A percentile compares a stretch with the other conserved stretches of the same genome.
Conservation (phyloP, 2,113 vertebrate genomes). For the Chlorodrepanis virens region DNA sequence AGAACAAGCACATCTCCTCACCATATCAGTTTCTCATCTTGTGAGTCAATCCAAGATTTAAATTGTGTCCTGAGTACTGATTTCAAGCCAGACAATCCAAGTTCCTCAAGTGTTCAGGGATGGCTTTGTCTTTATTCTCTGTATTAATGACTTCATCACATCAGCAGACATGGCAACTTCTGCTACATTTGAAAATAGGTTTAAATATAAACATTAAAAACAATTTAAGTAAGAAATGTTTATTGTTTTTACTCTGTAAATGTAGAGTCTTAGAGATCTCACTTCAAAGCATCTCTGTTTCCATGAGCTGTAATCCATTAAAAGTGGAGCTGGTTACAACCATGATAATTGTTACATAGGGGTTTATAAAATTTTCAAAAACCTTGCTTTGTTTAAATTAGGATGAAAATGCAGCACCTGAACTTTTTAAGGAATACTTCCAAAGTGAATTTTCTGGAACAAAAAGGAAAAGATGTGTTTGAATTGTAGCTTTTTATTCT, state of each 20-base stretch:
- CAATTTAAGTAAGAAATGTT: neutral
- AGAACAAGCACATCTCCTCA: neutral
- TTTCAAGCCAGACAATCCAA: neutral
- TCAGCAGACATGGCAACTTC: neutral
- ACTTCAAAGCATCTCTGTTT: neutral
- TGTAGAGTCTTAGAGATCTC: neutral
- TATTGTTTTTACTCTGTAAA: neutral
- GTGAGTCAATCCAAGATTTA: neutral
- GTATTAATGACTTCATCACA: neutral
- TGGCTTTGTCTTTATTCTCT: neutral
- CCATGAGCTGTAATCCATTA: neutral
- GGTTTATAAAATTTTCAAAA: neutral
- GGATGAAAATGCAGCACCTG: neutral
- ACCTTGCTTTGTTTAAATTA: neutral
- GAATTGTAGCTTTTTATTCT: neutral
- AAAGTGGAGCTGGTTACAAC: neutral
- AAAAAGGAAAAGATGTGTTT: neutral
- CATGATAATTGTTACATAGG: neutral
- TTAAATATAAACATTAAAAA: neutral
- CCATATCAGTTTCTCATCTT: neutral
- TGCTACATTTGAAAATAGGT: neutral
- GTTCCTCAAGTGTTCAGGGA: neutral
- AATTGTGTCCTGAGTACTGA: neutral
- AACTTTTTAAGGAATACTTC: neutral
- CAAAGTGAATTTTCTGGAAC: constrained; percentile 11